Conservation (phyloP, 2,113 vertebrate genomes). For the Neodon shergylaensis region DNA sequence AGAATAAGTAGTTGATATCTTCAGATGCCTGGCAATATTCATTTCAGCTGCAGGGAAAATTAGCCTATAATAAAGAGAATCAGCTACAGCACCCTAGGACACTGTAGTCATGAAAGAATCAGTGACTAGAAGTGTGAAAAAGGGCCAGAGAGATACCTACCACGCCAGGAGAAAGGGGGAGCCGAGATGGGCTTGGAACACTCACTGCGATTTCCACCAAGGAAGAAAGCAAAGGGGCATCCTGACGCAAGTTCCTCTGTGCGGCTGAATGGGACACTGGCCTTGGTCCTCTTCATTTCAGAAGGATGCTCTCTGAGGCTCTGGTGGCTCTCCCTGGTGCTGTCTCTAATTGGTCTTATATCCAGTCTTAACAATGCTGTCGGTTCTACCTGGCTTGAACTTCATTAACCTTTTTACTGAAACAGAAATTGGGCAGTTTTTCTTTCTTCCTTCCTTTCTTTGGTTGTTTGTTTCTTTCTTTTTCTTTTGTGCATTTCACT, state of each 20-base stretch:
- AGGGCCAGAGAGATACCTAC: background rate
- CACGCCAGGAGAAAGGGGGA: background rate
- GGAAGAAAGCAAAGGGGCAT: background rate
- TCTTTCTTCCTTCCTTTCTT: too few relatives aligned
- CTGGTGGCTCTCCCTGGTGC: background rate
- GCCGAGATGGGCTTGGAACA: background rate
- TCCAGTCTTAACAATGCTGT: background rate
- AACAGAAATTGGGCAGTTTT: background rate
- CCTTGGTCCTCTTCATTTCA: background rate
- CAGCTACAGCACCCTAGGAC: background rate
- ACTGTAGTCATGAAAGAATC: background rate
- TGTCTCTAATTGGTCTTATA: background rate
- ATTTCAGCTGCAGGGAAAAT: background rate
- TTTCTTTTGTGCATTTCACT: background rate
- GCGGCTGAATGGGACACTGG: background rate
- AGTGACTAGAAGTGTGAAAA: background rate
- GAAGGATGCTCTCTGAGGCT: background rate
- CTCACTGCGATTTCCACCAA: background rate
- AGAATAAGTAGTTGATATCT: background rate
- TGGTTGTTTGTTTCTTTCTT: too few relatives aligned
- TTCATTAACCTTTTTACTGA: background rate
- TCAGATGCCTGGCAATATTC: background rate
- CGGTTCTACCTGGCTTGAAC: background rate
- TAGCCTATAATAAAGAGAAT: background rate
- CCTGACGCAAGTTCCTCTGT: background rate